Conservation (phyloP, 2,888 invertebrate species). For the Cheilosia vulpina region DNA sequence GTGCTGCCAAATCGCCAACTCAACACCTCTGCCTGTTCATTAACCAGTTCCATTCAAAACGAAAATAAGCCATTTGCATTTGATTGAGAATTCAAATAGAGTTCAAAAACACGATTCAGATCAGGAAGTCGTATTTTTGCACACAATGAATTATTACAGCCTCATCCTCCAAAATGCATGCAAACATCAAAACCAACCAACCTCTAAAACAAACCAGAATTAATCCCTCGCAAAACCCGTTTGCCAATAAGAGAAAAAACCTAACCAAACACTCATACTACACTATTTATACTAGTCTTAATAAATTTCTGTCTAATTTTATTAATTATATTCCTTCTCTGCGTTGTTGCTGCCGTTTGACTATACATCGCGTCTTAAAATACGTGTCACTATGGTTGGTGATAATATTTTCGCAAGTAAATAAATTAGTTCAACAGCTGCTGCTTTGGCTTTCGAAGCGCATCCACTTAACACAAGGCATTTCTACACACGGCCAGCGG, state of each 20-base stretch:
- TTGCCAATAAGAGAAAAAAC: not conserved
- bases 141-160: conserved; percentile 2
- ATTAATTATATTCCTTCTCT: conserved; percentile 39
- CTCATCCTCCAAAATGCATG: conserved; percentile 30
- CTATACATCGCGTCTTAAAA: conserved; percentile 17
- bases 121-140: conserved; percentile 20
- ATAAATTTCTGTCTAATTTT: conserved; percentile 44
- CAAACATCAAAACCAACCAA: not conserved
- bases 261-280: not conserved
- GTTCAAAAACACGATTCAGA: not conserved
- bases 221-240: conserved; percentile 33
- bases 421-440: conserved; percentile 52
- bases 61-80: too few relatives aligned
- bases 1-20: not conserved
- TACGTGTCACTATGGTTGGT: conserved; percentile 33
- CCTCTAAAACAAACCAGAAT: conserved; percentile 27
- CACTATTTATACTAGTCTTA: not conserved
- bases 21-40: not conserved
- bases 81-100: not conserved
- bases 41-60: not conserved
- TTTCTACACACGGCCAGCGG: conserved; percentile 23
- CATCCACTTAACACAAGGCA: conserved; percentile 27
- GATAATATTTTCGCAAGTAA: conserved; percentile 59
- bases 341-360: conserved; percentile 22
- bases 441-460: conserved; percentile 47